Percentiles rank a stretch among this genome's conserved stretches.
Evolutionary conservation across 2,888 invertebrate genomes (phyloP).

Genomic region (Heliconius charithonia): DNA sequence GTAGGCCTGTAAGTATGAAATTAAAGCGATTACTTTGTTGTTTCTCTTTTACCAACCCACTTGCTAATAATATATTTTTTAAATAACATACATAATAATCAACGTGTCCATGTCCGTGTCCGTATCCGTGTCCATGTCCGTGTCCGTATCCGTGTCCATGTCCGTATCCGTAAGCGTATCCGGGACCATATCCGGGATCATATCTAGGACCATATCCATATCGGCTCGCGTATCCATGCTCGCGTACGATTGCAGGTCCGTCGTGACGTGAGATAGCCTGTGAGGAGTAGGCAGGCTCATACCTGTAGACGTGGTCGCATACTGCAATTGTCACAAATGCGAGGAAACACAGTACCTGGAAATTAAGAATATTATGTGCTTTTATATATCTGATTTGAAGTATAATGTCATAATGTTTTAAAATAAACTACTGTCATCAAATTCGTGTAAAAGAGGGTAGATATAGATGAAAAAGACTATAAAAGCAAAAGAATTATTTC

Average conservation of each 20-base stretch:
- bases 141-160: slow-evolving; percentile 21
- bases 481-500: too few relatives aligned
- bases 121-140: not conserved
- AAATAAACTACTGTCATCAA: too few relatives aligned
- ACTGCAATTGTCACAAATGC: slow-evolving; percentile 42
- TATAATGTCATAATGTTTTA: too few relatives aligned
- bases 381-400: not conserved
- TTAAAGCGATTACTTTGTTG: not conserved
- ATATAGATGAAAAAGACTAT: too few relatives aligned
- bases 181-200: not conserved
- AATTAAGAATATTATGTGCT: not conserved
- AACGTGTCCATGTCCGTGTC: slow-evolving; percentile 24
- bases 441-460: too few relatives aligned
- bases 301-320: slow-evolving; percentile 53
- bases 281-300: slow-evolving; percentile 69
- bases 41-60: too few relatives aligned
- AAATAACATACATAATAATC: slow-evolving; percentile 35
- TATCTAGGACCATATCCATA: slow-evolving; percentile 27
- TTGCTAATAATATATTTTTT: not conserved
- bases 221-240: slow-evolving; percentile 50
- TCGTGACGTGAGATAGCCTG: slow-evolving; percentile 65
- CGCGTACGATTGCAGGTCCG: slow-evolving; percentile 62
- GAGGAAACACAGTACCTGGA: slow-evolving; percentile 48
- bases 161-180: not conserved
- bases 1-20: slow-evolving; percentile 33